phyloP scores from a whole-genome alignment of 2,797 vertebrate species.

The Hyperoplus immaculatus region DNA sequence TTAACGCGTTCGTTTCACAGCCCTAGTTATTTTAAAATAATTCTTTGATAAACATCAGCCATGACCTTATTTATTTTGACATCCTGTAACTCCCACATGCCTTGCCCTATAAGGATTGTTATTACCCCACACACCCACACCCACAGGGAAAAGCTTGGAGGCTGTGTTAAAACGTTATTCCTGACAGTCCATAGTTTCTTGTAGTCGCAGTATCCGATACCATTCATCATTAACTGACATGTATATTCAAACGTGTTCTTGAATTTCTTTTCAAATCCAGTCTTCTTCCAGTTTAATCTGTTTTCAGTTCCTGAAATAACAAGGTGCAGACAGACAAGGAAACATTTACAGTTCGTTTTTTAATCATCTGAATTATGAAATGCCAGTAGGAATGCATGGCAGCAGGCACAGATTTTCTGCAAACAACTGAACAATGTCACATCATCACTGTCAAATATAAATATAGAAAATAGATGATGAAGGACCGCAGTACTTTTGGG shows the following conservation, averaged over 20 bases:
- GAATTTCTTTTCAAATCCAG: background rate
- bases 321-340: slow-evolving; percentile 2
- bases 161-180: no score
- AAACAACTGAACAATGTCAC: background rate
- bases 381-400: background rate
- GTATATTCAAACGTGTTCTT: slow-evolving; percentile 1
- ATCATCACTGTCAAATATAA: slow-evolving; percentile 49
- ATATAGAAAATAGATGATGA: slow-evolving; percentile 54
- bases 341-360: background rate
- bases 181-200: no score
- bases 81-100: no score
- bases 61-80: no score
- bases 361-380: background rate
- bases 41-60: no score
- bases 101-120: no score
- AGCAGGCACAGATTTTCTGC: slow-evolving; percentile 18
- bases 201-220: no score
- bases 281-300: background rate
- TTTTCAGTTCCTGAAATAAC: background rate
- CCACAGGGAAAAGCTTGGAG: no score
- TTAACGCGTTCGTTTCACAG: no score
- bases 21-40: no score
- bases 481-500: background rate
- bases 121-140: no score
- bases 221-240: no score